phyloP scores from a whole-genome alignment of 2,797 vertebrate species.

The Salarias fasciatus region DNA sequence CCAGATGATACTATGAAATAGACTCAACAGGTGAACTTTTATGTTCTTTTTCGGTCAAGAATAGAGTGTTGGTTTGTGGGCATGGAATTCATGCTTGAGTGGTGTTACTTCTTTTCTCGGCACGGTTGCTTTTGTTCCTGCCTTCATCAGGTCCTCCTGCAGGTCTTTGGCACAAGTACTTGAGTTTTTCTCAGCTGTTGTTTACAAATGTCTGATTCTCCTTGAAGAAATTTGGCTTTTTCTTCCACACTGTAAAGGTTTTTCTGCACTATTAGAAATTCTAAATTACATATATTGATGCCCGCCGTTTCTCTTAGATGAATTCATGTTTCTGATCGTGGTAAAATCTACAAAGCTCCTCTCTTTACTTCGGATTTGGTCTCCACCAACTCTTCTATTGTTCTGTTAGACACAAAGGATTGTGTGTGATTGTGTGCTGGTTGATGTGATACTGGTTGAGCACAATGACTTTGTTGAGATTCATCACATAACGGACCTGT shows the following conservation, averaged over 20 bases:
- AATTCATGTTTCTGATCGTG: too few relatives aligned
- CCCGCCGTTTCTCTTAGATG: background rate
- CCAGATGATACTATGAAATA: background rate
- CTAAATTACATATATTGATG: background rate
- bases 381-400: background rate
- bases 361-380: too few relatives aligned
- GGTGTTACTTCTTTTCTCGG: background rate
- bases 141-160: background rate
- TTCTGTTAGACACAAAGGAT: too few relatives aligned
- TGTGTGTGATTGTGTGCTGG: too few relatives aligned
- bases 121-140: background rate
- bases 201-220: background rate
- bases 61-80: background rate
- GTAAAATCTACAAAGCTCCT: too few relatives aligned
- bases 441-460: too few relatives aligned
- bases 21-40: background rate
- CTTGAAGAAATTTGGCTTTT: background rate
- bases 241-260: background rate
- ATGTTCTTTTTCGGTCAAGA: background rate
- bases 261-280: background rate
- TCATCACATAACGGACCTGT: too few relatives aligned
- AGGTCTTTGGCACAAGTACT: background rate
- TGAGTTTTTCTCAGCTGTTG: constrained; percentile 5
- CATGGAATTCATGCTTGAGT: background rate
- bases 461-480: too few relatives aligned